Evolutionary conservation across 2,888 invertebrate species (phyloP).

Genomic region (Agriopis leucophaearia): DNA sequence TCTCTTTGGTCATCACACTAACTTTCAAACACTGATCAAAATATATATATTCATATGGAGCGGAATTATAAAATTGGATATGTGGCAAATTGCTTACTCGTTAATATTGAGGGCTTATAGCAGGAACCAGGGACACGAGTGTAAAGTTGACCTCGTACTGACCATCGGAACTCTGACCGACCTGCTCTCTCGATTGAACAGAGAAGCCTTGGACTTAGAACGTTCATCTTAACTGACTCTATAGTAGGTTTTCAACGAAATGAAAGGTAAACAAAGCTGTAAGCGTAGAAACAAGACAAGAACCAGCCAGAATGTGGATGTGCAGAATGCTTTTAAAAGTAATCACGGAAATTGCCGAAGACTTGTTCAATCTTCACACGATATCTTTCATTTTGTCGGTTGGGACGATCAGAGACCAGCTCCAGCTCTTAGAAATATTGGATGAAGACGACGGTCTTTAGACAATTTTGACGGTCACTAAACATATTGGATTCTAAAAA

Average conservation of each 20-base stretch:
- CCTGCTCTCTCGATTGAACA: constrained; percentile 62
- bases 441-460: constrained; percentile 70
- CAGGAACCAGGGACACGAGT: constrained; percentile 73
- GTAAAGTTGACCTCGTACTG: constrained; percentile 76
- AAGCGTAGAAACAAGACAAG: constrained; percentile 27
- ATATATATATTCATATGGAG: constrained; percentile 8
- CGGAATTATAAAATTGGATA: constrained; percentile 55
- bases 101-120: constrained; percentile 73
- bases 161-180: constrained; percentile 72
- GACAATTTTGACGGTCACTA: constrained; percentile 12
- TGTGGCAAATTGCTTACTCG: constrained; percentile 83
- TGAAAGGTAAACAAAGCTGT: constrained; percentile 37
- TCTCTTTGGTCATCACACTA: constrained; percentile 1
- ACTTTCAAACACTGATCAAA: constrained; percentile 15
- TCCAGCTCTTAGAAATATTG: constrained; percentile 71
- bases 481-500: not conserved
- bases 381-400: constrained; percentile 74
- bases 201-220: constrained; percentile 49
- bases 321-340: constrained; percentile 72
- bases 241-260: constrained; percentile 38
- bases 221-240: constrained; percentile 27
- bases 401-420: constrained; percentile 69
- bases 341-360: constrained; percentile 67
- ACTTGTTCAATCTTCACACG: constrained; percentile 72
- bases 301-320: constrained; percentile 72